phyloP scores from a whole-genome alignment of 2,797 vertebrate species.

The Eremophila alpestris region DNA sequence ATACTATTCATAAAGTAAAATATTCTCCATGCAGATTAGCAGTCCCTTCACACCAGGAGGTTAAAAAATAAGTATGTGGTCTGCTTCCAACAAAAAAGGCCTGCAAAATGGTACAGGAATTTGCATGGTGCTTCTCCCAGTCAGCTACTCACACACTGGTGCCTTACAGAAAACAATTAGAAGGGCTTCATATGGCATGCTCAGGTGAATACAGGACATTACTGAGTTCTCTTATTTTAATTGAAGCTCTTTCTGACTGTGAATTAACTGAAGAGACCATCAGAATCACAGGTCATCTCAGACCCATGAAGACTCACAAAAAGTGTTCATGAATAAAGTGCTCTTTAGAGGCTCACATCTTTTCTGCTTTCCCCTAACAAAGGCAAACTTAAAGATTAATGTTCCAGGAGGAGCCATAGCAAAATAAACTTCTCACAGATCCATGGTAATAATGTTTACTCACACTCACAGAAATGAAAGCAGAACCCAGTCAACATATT shows the following conservation, averaged over 20 bases:
- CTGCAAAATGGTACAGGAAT: background rate
- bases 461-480: background rate
- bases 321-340: background rate
- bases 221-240: background rate
- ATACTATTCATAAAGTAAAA: background rate
- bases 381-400: background rate
- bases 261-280: background rate
- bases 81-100: background rate
- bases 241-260: background rate
- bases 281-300: background rate
- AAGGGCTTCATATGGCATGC: background rate
- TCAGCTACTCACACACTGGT: background rate
- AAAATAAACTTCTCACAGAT: background rate
- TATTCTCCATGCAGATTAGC: background rate
- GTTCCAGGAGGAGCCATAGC: background rate
- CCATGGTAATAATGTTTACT: background rate
- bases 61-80: background rate
- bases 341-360: background rate
- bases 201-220: background rate
- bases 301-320: fast-evolving
- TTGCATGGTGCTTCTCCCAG: background rate
- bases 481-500: background rate
- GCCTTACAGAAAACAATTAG: background rate
- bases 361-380: background rate
- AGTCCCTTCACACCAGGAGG: background rate